phyloP scores from a whole-genome alignment of 92 coral and sea anemone species.

The Metridium senile region DNA sequence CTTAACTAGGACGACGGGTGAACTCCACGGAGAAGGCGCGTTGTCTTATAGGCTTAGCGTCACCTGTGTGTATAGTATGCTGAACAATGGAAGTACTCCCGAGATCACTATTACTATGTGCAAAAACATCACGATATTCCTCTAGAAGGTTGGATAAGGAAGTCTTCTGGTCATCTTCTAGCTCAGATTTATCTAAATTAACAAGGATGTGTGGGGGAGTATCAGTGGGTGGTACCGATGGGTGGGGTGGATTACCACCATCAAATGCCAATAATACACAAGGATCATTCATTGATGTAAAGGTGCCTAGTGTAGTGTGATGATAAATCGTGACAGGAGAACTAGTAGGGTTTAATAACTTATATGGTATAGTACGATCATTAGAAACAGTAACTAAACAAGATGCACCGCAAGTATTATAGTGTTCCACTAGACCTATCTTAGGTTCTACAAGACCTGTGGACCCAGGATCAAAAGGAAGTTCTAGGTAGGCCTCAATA shows the following conservation, averaged over 20 bases:
- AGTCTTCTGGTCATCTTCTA: conserved; percentile 17
- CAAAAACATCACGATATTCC: conserved; percentile 45
- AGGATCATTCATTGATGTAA: conserved; percentile 11
- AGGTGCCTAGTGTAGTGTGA: conserved; percentile 34
- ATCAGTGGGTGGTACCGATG: not conserved
- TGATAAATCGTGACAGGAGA: conserved; percentile 27
- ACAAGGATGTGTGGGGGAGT: not conserved
- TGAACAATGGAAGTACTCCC: conserved; percentile 45
- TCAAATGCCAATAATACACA: conserved; percentile 1
- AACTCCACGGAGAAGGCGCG: conserved; percentile 63
- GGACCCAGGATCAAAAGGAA: conserved; percentile 7
- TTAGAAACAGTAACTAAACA: conserved; percentile 28
- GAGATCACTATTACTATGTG: conserved; percentile 23
- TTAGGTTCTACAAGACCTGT: conserved; percentile 53
- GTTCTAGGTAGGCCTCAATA: conserved; percentile 31
- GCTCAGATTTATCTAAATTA: conserved; percentile 6
- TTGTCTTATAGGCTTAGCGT: conserved; percentile 41
- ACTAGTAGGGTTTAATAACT: conserved; percentile 32
- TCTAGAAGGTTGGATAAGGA: conserved; percentile 8
- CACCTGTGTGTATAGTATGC: conserved; percentile 46
- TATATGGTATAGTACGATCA: conserved; percentile 29
- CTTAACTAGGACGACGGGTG: conserved; percentile 59
- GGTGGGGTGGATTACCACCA: not conserved
- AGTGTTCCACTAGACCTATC: conserved; percentile 22
- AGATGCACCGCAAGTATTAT: conserved; percentile 39